Percentiles rank a stretch among this genome's conserved stretches.
These are phyloP conservation scores for Tetraneura akinire DNA, from an alignment of 1,140 invertebrate species.

Conservation along the genomic window DNA sequence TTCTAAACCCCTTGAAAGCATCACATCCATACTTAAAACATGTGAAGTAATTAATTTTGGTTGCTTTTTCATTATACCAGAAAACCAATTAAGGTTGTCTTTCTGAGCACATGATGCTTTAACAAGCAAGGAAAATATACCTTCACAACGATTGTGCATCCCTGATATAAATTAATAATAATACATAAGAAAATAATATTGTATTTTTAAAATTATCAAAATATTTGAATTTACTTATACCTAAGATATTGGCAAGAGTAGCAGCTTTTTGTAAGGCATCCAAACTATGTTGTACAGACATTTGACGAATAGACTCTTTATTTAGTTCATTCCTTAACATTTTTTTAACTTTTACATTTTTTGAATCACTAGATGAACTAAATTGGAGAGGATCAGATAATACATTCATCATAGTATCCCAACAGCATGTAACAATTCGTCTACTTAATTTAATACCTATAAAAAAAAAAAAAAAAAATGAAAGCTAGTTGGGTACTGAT, in stretches of 20 bases:
- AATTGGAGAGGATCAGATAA: slow-evolving; percentile 72
- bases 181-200: not conserved
- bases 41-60: slow-evolving; percentile 68
- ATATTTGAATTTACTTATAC: slow-evolving; percentile 57
- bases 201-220: not conserved
- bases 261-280: slow-evolving; percentile 80
- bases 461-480: too few relatives aligned
- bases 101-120: slow-evolving; percentile 70
- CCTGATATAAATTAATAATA: slow-evolving; percentile 59
- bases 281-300: slow-evolving; percentile 80
- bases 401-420: slow-evolving; percentile 87
- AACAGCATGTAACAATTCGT: slow-evolving; percentile 82
- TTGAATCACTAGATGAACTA: slow-evolving; percentile 19
- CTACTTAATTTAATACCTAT: slow-evolving; percentile 62
- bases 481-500: too few relatives aligned
- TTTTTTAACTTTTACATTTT: slow-evolving; percentile 43
- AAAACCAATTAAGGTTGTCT: slow-evolving; percentile 58
- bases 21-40: slow-evolving; percentile 85
- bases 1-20: slow-evolving; percentile 78
- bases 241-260: slow-evolving; percentile 64
- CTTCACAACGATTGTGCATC: slow-evolving; percentile 81
- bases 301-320: slow-evolving; percentile 68
- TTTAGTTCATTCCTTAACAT: slow-evolving; percentile 62
- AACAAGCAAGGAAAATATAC: slow-evolving; percentile 77
- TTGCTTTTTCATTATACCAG: slow-evolving; percentile 51